Evolutionary conservation across 2,113 vertebrate species (phyloP).

Genomic region (Indri indri): DNA sequence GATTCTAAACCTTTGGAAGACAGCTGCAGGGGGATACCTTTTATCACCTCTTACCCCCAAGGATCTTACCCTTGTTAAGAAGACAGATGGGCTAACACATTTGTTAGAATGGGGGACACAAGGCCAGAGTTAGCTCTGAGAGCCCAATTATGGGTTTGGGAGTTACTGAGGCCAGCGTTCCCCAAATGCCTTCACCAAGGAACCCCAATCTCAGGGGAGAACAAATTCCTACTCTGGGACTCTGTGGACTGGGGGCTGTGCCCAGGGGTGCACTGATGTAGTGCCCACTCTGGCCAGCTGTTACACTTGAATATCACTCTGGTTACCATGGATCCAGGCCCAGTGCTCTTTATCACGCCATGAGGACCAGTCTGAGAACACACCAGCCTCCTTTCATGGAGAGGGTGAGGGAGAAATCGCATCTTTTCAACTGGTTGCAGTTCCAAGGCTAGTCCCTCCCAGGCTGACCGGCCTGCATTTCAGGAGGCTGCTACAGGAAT

Average conservation of each 20-base stretch:
- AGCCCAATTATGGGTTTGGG: not conserved
- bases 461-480: not conserved
- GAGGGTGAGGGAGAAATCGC: not conserved
- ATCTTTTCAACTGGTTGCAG: not conserved
- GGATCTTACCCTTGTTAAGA: not conserved
- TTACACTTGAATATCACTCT: not conserved
- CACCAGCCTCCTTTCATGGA: not conserved
- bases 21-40: not conserved
- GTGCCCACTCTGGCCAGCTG: not conserved
- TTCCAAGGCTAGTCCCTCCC: not conserved
- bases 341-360: not conserved
- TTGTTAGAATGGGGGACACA: not conserved
- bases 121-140: not conserved
- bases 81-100: not conserved
- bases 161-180: not conserved
- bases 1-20: not conserved
- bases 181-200: not conserved
- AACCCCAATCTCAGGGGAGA: not conserved
- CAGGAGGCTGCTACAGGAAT: not conserved
- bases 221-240: not conserved
- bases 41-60: not conserved
- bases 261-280: not conserved
- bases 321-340: not conserved
- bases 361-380: not conserved
- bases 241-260: rapidly evolving